Percentiles rank a stretch among this genome's conserved stretches.
Evolutionary conservation across 2,888 invertebrate genomes (phyloP).

Genomic region (Brenthis hecate): DNA sequence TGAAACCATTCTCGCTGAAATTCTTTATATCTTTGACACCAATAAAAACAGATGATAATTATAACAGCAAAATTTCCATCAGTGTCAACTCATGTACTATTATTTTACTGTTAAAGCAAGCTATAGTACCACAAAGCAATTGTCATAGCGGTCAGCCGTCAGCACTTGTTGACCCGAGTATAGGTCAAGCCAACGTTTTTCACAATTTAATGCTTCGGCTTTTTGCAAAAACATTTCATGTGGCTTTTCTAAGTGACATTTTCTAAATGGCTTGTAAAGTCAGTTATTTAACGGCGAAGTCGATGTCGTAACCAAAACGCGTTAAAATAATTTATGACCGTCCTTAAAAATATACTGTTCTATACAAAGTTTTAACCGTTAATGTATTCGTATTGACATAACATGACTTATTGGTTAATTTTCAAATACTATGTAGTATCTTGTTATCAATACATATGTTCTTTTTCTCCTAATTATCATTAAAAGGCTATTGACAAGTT

Average conservation of each 20-base stretch:
- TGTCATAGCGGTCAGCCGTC: constrained; percentile 14
- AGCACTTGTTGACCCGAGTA: constrained; percentile 17
- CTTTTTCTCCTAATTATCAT: too few relatives aligned
- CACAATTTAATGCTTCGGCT: constrained; percentile 11
- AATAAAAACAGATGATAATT: too few relatives aligned
- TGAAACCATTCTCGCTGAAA: too few relatives aligned
- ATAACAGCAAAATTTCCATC: background rate
- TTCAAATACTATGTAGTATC: too few relatives aligned
- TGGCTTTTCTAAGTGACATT: constrained; percentile 6
- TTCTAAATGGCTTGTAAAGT: constrained; percentile 13
- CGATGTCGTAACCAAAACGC: background rate
- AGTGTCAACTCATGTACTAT: background rate
- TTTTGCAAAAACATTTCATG: constrained; percentile 14
- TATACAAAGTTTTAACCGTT: too few relatives aligned
- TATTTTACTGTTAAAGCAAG: constrained; percentile 4
- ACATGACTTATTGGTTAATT: too few relatives aligned
- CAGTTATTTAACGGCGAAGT: background rate
- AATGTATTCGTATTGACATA: too few relatives aligned
- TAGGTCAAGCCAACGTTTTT: constrained; percentile 20
- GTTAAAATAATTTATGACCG: constrained; percentile 3
- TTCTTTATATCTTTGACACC: too few relatives aligned
- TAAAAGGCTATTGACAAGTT: too few relatives aligned
- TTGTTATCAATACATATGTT: too few relatives aligned
- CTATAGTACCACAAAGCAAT: constrained; percentile 12
- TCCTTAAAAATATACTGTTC: background rate